A percentile compares a stretch with the other conserved stretches of the same genome.
Evolutionary conservation across 92 coral and sea anemone species (phyloP).

Genomic region (Parazoanthus swiftii): DNA sequence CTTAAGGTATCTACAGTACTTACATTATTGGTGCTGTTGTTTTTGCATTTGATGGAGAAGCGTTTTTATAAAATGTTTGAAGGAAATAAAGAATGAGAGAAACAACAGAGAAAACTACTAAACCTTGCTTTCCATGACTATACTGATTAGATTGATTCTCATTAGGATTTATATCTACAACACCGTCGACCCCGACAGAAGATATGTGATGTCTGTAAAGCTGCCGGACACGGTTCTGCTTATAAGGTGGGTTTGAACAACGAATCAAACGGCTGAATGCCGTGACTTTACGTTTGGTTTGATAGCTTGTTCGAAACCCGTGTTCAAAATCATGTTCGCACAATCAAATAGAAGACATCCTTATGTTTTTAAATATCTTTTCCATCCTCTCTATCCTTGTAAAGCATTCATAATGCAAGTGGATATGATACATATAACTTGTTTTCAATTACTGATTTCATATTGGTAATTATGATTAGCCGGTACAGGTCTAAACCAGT

Average conservation of each 20-base stretch:
- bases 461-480: not conserved
- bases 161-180: constrained; percentile 86
- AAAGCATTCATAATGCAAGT: not conserved
- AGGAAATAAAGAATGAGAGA: too few species aligned
- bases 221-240: constrained; percentile 86
- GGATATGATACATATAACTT: not conserved
- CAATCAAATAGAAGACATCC: not conserved
- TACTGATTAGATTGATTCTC: not conserved
- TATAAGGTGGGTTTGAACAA: constrained; percentile 59
- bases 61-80: too few species aligned
- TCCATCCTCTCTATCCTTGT: not conserved
- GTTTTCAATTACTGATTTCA: too few species aligned
- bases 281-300: too few species aligned
- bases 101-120: too few species aligned
- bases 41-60: too few species aligned
- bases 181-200: constrained; percentile 78
- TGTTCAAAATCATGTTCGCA: too few species aligned
- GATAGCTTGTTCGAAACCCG: too few species aligned
- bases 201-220: constrained; percentile 91
- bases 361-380: too few species aligned
- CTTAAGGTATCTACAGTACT: too few species aligned
- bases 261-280: too few species aligned
- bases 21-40: too few species aligned
- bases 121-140: not conserved
- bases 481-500: not conserved